These are phyloP conservation scores for Agrenia bidenticulata DNA, from an alignment of 2,888 invertebrate genomes.

Conservation along the genomic window DNA sequence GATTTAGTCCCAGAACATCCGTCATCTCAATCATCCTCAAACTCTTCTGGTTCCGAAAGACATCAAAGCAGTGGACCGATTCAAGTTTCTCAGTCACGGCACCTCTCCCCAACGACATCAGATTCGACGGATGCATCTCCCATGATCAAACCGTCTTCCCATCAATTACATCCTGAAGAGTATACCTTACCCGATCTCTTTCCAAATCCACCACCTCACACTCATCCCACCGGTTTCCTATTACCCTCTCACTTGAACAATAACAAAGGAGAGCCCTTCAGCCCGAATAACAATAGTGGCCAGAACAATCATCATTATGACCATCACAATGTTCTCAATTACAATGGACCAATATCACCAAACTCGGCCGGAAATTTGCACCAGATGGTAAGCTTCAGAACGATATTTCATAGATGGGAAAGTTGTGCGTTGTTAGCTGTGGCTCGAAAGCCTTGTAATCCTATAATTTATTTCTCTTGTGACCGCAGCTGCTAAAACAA, in stretches of 20 bases:
- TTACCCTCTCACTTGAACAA: constrained; percentile 1
- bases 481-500: not conserved
- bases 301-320: too few relatives aligned
- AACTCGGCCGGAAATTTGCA: not conserved
- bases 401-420: too few relatives aligned
- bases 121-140: constrained; percentile 45
- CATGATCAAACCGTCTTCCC: constrained; percentile 14
- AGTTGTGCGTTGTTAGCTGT: too few relatives aligned
- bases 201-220: constrained; percentile 33
- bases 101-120: constrained; percentile 24
- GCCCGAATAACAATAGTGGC: too few relatives aligned
- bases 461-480: too few relatives aligned
- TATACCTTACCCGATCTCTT: constrained; percentile 51
- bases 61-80: constrained; percentile 20
- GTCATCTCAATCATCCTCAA: constrained; percentile 36
- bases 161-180: constrained; percentile 46
- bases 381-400: too few relatives aligned
- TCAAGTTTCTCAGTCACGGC: constrained; percentile 17
- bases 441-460: too few relatives aligned
- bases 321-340: not conserved
- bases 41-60: constrained; percentile 19
- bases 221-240: too few relatives aligned
- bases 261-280: constrained; percentile 30
- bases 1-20: constrained; percentile 59
- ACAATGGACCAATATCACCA: not conserved